A percentile compares a stretch with the other conserved stretches of the same genome.
Conservation (phyloP, 2,797 vertebrate species). For the Centroberyx gerrardi region DNA sequence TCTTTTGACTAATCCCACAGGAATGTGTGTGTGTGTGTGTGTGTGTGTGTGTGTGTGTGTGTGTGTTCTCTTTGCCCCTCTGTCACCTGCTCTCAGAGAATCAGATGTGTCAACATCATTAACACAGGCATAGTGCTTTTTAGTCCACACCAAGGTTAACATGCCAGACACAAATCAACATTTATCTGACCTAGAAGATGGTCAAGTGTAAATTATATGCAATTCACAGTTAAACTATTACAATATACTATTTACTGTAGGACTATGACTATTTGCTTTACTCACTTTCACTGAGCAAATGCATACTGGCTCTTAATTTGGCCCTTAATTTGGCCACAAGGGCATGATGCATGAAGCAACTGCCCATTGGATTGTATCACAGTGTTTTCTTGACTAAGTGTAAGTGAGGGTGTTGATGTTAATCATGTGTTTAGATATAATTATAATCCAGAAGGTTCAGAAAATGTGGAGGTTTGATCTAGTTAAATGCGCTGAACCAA, state of each 20-base stretch:
- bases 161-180: not conserved
- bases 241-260: not conserved
- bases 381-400: no score
- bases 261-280: no score
- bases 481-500: no score
- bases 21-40: slow-evolving; percentile 57
- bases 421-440: no score
- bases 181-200: not conserved
- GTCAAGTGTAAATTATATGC: not conserved
- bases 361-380: no score
- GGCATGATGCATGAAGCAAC: no score
- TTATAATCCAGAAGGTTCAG: no score
- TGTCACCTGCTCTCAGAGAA: slow-evolving; percentile 46
- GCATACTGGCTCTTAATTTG: no score
- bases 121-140: slow-evolving; percentile 15
- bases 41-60: slow-evolving; percentile 18
- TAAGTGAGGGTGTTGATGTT: no score
- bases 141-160: slow-evolving; percentile 16
- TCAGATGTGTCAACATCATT: slow-evolving; percentile 44
- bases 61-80: slow-evolving; percentile 28
- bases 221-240: not conserved
- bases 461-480: no score
- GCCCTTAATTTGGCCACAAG: no score
- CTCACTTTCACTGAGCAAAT: no score
- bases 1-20: slow-evolving; percentile 71